phyloP scores from a whole-genome alignment of 2,113 vertebrate species.

The Neoarius graeffei region DNA sequence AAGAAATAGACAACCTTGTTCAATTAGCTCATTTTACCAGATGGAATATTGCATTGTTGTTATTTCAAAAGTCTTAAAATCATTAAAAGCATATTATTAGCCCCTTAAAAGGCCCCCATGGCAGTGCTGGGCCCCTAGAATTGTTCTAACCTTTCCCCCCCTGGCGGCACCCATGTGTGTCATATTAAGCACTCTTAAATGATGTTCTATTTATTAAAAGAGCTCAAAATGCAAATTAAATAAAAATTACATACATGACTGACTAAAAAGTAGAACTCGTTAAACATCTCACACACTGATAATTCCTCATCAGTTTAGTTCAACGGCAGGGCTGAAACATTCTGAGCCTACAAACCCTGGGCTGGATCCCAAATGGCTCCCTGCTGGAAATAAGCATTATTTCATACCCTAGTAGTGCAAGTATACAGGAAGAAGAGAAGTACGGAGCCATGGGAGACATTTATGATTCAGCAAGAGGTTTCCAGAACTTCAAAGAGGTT shows the following conservation, averaged over 20 bases:
- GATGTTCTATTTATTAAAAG: not conserved
- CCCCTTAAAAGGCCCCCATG: no score
- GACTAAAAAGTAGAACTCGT: not conserved
- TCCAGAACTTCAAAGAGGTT: not conserved
- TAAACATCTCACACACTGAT: not conserved
- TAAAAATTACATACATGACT: not conserved
- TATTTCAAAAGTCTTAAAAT: no score
- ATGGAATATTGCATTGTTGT: no score
- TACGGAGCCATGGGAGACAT: not conserved
- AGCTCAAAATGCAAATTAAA: not conserved
- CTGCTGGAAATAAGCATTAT: not conserved
- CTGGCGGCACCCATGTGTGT: no score
- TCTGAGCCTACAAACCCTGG: not conserved
- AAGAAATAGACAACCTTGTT: no score
- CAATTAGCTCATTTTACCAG: no score
- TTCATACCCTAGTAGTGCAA: not conserved
- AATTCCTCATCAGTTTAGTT: not conserved
- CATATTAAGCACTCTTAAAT: not conserved
- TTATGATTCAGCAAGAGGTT: not conserved
- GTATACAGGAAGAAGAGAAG: not conserved
- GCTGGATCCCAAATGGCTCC: conserved; percentile 13
- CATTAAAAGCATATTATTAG: no score
- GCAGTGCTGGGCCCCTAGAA: no score
- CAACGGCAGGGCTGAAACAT: not conserved
- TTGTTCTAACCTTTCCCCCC: no score